A percentile compares a stretch with the other conserved stretches of the same genome.
phyloP scores from a whole-genome alignment of 2,113 vertebrate species.

The Caloenas nicobarica region DNA sequence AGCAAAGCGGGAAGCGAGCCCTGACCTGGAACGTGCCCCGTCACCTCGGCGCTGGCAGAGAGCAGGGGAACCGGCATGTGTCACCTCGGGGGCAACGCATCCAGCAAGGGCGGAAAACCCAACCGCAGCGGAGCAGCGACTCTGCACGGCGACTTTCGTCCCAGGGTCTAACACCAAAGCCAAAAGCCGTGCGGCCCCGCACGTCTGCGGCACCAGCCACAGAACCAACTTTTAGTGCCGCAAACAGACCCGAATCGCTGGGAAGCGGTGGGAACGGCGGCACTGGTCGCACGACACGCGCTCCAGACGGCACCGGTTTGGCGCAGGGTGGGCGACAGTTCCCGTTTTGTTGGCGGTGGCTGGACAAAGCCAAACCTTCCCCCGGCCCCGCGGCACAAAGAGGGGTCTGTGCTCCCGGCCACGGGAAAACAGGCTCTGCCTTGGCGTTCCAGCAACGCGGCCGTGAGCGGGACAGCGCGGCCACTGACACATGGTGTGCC shows the following conservation, averaged over 20 bases:
- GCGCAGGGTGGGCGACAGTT: accelerated
- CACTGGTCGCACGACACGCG: accelerated
- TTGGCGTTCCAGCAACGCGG: background rate
- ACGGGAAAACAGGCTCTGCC: background rate
- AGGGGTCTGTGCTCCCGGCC: background rate
- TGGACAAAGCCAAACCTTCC: background rate
- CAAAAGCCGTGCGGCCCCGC: background rate
- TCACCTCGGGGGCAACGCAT: background rate
- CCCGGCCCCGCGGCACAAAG: background rate
- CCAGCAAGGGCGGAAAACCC: background rate
- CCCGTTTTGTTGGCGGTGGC: accelerated
- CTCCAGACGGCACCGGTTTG: background rate
- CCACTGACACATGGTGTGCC: accelerated
- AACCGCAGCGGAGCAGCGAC: background rate
- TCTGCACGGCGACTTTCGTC: background rate
- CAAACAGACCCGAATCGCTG: background rate
- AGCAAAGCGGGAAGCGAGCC: conserved; percentile 4
- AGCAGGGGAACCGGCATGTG: background rate
- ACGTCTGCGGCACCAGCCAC: background rate
- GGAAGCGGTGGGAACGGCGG: background rate
- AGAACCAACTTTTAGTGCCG: background rate
- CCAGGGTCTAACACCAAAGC: background rate
- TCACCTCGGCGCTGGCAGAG: background rate
- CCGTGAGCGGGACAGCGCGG: accelerated
- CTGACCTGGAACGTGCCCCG: background rate